Evolutionary conservation across 1,140 invertebrate species (phyloP).

Genomic region (Ridgeia piscesae): DNA sequence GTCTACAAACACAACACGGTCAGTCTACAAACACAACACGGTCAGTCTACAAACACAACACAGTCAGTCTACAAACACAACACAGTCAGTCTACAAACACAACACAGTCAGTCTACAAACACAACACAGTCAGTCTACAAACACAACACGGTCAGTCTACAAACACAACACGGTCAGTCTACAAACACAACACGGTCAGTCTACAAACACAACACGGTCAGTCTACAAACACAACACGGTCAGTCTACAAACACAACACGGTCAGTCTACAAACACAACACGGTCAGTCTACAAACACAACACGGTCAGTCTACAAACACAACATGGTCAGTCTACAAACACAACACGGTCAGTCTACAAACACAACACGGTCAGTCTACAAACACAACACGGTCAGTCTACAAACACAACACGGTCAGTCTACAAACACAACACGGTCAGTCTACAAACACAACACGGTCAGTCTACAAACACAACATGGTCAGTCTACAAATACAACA

Average conservation of each 20-base stretch:
- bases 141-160: background rate
- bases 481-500: background rate
- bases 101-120: background rate
- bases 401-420: conserved; percentile 9
- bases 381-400: background rate
- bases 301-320: background rate
- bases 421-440: background rate
- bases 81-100: background rate
- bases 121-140: background rate
- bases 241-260: background rate
- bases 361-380: conserved; percentile 7
- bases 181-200: background rate
- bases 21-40: conserved; percentile 10
- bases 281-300: conserved; percentile 37
- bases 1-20: background rate
- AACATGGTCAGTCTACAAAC: background rate
- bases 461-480: background rate
- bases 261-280: conserved; percentile 32
- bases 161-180: background rate
- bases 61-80: background rate
- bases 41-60: no score
- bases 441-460: background rate
- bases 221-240: no score
- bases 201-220: no score
- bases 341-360: background rate